A percentile compares a stretch with the other conserved stretches of the same genome.
phyloP scores from a whole-genome alignment of 2,888 invertebrate species.

The Pterostichus niger region DNA sequence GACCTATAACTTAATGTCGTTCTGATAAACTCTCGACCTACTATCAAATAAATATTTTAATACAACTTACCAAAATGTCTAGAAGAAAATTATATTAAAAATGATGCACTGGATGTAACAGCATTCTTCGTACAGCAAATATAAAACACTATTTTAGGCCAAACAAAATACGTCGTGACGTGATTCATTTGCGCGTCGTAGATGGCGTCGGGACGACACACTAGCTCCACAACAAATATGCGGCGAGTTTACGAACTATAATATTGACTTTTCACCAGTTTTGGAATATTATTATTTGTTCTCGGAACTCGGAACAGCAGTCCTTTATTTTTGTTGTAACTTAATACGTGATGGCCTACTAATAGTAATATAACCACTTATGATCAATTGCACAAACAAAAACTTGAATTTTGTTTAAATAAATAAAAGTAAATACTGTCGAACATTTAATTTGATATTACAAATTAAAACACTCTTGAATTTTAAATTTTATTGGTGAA shows the following conservation, averaged over 20 bases:
- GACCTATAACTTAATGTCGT: constrained; percentile 33
- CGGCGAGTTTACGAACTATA: constrained; percentile 22
- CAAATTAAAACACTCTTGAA: too few relatives aligned
- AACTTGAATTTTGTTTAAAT: too few relatives aligned
- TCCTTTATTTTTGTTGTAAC: constrained; percentile 4
- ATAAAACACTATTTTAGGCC: constrained; percentile 64
- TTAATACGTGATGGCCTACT: too few relatives aligned
- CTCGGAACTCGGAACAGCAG: constrained; percentile 1
- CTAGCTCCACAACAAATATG: constrained; percentile 29
- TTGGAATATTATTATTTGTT: constrained; percentile 47
- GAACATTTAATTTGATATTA: too few relatives aligned
- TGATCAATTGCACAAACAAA: too few relatives aligned
- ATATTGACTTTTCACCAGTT: constrained; percentile 58
- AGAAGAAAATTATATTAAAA: constrained; percentile 30
- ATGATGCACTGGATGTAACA: constrained; percentile 13
- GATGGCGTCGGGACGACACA: constrained; percentile 41
- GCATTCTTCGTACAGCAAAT: constrained; percentile 52
- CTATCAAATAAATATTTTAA: not conserved
- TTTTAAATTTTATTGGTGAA: too few relatives aligned
- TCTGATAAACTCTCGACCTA: not conserved
- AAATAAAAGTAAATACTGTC: too few relatives aligned
- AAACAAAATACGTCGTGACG: constrained; percentile 64
- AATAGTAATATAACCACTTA: too few relatives aligned
- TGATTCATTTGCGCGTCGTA: constrained; percentile 58
- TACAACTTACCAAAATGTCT: constrained; percentile 36